Evolutionary conservation across 2,113 vertebrate genomes (phyloP).

Genomic region (Andinoacara biseriatus): DNA sequence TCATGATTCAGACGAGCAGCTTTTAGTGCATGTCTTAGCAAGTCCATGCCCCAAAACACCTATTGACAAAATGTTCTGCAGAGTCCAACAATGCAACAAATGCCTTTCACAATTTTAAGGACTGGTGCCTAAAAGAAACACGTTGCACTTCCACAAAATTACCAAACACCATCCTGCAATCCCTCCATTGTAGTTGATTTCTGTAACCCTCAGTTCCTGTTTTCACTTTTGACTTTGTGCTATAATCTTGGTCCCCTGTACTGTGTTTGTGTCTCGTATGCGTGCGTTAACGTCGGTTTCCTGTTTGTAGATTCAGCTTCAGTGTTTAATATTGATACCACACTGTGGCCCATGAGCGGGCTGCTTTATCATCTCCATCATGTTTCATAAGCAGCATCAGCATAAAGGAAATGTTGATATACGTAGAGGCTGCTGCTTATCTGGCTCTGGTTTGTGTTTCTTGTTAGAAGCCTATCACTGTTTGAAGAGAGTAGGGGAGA

Average conservation of each 20-base stretch:
- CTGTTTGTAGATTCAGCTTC: conserved; percentile 35
- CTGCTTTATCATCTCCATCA: not conserved
- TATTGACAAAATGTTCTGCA: not conserved
- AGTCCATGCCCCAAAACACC: conserved; percentile 5
- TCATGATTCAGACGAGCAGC: conserved; percentile 37
- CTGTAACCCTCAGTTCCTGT: conserved; percentile 57
- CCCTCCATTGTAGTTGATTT: not conserved
- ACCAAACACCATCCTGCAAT: not conserved
- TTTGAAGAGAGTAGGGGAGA: not conserved
- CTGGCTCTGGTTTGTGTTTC: not conserved
- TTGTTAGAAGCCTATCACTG: not conserved
- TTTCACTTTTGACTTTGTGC: conserved; percentile 47
- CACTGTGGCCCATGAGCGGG: not conserved
- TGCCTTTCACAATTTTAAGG: not conserved
- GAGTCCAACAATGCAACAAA: not conserved
- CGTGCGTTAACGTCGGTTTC: conserved; percentile 32
- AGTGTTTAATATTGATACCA: not conserved
- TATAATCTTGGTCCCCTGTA: not conserved
- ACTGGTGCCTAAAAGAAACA: not conserved
- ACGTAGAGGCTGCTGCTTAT: conserved; percentile 2
- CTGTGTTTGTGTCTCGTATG: not conserved
- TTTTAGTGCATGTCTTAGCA: conserved; percentile 50
- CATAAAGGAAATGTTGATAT: not conserved
- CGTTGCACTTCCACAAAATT: conserved; percentile 21
- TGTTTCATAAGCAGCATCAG: not conserved